Base-by-base conservation (phyloP, 2,113 vertebrate species). In the Elanoides forficatus region DNA sequence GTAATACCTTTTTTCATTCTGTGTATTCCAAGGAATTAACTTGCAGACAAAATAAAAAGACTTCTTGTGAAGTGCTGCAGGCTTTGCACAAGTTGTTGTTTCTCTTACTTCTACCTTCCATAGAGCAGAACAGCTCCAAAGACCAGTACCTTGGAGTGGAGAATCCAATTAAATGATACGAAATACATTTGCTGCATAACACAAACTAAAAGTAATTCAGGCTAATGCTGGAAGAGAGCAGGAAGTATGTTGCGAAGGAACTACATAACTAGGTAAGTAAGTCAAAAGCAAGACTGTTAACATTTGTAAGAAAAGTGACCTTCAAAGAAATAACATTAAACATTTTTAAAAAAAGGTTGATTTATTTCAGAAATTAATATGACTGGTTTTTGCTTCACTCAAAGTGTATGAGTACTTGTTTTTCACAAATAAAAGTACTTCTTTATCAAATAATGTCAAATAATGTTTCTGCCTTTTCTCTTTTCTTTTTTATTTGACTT, bases 331-430 rank as follows among this genome's bases (percentile, higher is more conserved):
- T 27, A 56, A 50, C 14, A 52, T 59, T 25, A 30, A 76, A 16
- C 0, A 4, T 62, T 27, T 40, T 7, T 1, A 7, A 17, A 55
- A 36, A 23, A 53, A 42, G 6, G 7, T 45, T 43, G 19, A 15
- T 72, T 48, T 63, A 17, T 62, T 85, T 79, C 67, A 93, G 42
- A 75, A 68, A 68, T 73, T 1, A 53, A 5, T 25, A 72, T 38
- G 15, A 32, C 6, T 25, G 21, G 38, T 32, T 29, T 83, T 66
- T 59, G 2, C 11, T 34, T 55, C 32, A 58, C 15, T 58, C 9
- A 12, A 14, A 40, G 10, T 55, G 10, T 60, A 23, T n/a, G 7
- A 67, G 4, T 47, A 12, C 18, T 60, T 75, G 13, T 43, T 79
- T 79, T 55, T 45, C 29, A 47, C 8, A 66, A 72, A 83, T 40